Evolutionary conservation across 2,113 vertebrate species (phyloP), one percentile per base, ranked within the genome.

Genomic region (Engystomops pustulosus): DNA sequence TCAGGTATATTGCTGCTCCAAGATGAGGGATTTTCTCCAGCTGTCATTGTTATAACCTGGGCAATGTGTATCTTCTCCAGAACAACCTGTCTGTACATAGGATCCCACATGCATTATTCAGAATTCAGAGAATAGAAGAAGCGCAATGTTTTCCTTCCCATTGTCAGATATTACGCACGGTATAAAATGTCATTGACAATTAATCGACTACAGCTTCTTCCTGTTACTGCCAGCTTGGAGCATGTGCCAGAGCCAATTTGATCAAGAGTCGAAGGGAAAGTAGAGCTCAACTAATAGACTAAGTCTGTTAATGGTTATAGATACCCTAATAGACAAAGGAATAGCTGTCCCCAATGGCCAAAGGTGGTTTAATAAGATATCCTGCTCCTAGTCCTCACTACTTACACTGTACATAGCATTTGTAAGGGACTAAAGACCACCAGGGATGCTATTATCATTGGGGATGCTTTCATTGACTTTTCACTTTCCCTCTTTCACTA

Each of bases 21-120:
- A 74, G 70, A 74, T 17, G 23, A 15, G 44, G 44, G 44, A 27
- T 74, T 70, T 74, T 30, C 44, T 74, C 44, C 70, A 74, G 47
- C 70, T 74, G 70, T 47, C 41, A 74, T 27, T 74, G 44, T 27
- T 27, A 30, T 30, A 47, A 32, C 70, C 70, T 74, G 25, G 70
- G 17, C 25, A 14, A 25, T 9, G 25, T 47, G 12, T 6, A 3
- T 47, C 41, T 72, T 14, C 15, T 6, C 15, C 4, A 30, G 60
- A 32, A 18, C 60, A 71, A 25, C 10, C 36, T 72, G 70, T 47
- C n/a, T 20, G 5, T 38, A 38, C 67, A 20, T 38, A 38, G 34
- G 11, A 17, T 9, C 8, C 45, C 12, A 72, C 23, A 34, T 65
- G 60, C 14, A 74, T 18, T 49, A 30, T 47, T 47, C 70, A 23